phyloP scores from a whole-genome alignment of 2,113 vertebrate species.

The Pteruthius melanotis region DNA sequence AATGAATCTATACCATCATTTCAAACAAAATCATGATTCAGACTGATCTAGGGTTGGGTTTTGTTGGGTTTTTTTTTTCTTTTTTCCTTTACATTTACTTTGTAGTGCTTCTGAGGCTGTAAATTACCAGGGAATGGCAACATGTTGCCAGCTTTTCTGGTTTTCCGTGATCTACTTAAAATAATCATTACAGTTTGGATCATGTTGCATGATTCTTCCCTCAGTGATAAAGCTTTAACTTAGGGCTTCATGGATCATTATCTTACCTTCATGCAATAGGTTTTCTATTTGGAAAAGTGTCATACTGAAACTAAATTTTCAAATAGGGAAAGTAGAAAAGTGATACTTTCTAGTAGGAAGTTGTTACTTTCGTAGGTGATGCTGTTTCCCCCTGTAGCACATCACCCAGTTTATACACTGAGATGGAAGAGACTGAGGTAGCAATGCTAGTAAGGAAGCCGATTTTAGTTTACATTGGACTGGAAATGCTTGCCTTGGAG shows the following conservation, averaged over 20 bases:
- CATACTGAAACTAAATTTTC: not conserved
- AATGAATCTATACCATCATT: not conserved
- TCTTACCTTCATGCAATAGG: not conserved
- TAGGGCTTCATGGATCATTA: not conserved
- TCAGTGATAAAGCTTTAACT: not conserved
- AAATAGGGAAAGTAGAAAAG: not conserved
- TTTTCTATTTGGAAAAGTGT: not conserved
- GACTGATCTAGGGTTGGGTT: not conserved
- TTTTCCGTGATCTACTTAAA: not conserved
- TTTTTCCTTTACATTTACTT: not conserved
- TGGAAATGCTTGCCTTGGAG: not conserved
- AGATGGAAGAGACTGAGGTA: not conserved
- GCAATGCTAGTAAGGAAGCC: not conserved
- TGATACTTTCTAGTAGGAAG: too few species aligned
- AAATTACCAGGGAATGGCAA: not conserved
- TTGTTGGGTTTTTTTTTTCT: not conserved
- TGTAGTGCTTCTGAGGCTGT: not conserved
- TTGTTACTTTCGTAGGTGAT: not conserved
- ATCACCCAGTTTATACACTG: not conserved
- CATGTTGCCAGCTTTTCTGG: not conserved
- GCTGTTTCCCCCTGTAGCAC: fast-evolving
- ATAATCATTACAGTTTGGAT: not conserved
- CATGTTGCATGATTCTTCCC: not conserved
- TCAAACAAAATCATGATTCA: not conserved
- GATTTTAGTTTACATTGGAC: not conserved